Evolutionary conservation across 1,140 invertebrate genomes (phyloP), one percentile per base, ranked within the genome.

Genomic region (Meloidogyne hapla): DNA sequence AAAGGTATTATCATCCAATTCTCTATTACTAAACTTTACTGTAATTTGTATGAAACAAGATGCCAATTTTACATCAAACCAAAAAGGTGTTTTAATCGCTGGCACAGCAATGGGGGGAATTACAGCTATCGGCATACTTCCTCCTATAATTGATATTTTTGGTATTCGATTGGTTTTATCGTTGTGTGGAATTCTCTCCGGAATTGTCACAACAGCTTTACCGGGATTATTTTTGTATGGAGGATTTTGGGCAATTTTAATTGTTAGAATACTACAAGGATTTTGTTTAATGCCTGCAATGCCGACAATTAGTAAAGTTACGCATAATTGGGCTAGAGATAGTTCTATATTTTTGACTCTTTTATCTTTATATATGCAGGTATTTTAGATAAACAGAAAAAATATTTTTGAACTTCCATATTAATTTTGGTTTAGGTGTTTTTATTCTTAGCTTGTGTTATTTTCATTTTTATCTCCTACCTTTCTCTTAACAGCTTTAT

Each of bases 221-320:
- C 70, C 70, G 1, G 45, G n/a, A 28, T n/a, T 73, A 38, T 73
- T 73, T 21, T 61, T 62, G 26, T 23, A 23, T 23, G 70, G 68
- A 9, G 70, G 70, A 3, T 62, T 73, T 25, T 65, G 64, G 40
- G 70, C 70, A 61, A 63, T 73, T 62, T 38, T 73, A n/a, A 45
- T 38, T 64, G n/a, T 61, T 12, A 26, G 70, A 56, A 63, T 73
- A 18, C 38, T 73, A 38, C 70, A 73, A 64, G 70, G 70, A 18
- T 61, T 73, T 33, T 72, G 70, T 42, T 33, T 73, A n/a, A 73
- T 73, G 70, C 70, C 70, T 38, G 56, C 70, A 23, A 73, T 73
- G 70, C 70, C 70, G 18, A 64, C 70, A 23, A 63, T 73, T n/a
- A 63, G 56, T 13, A 61, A 73, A 33, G 70, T 73, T 64, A 63